Base-by-base conservation (phyloP, 1,140 invertebrate genomes). In the Drosophila paulistorum region DNA sequence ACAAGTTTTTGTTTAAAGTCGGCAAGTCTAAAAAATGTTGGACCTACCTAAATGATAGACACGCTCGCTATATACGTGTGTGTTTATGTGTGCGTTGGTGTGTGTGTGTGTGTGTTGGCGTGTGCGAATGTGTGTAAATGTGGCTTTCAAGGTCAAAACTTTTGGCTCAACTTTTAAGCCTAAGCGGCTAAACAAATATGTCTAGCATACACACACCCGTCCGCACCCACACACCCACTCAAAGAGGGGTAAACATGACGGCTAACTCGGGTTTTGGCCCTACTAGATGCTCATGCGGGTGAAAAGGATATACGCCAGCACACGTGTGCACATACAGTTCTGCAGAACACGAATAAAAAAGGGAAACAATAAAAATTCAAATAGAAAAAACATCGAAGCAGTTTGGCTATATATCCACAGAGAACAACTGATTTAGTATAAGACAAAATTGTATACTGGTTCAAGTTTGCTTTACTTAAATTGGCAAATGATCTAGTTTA, bases 131-230 rank as follows among this genome's bases (percentile, higher is more conserved):
- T 35, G 55, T 58, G 55, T 58, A 51, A 51, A 51, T 51, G 55
- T 35, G 11, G 69, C 65, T 73, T 80, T 81, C 79, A 81, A 77
- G 79, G 79, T 81, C 77, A 81, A 80, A 81, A 73, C 54, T 80
- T 71, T 79, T 72, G 68, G 65, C 51, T 79, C 62, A 79, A 79
- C 78, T 80, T 80, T 80, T 68, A 68, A 71, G 77, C 76, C 68
- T 65, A 75, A 70, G 62, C 65, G 68, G 58, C 65, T 81, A 75
- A 64, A 59, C 67, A 75, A 79, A 79, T 75, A 71, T 71, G 66
- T 74, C 67, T 68, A 68, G 65, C 64, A 63, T 51, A 45, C 45
- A 51, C 45, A 48, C 17, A 48, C 45, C 4, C 42, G n/a, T 2
- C 14, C 14, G 7, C 45, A 48, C 6, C n/a, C 42, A 45, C 6